Conservation (phyloP, 2,888 invertebrate genomes). For the Odontocolon sp. region DNA sequence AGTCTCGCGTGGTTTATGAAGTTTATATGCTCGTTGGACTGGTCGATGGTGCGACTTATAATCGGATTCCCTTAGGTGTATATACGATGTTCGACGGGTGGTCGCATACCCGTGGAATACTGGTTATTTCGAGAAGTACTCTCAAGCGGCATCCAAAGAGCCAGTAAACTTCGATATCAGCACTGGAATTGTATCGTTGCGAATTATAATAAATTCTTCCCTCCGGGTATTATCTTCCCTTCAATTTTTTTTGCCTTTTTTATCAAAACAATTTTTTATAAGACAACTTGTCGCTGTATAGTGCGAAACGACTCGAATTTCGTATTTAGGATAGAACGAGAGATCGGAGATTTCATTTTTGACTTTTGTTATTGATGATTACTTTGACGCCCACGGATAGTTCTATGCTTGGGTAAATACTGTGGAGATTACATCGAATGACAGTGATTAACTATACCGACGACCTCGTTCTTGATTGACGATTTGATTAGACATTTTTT, state of each 20-base stretch:
- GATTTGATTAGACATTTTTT: constrained; percentile 11
- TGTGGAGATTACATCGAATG: constrained; percentile 3
- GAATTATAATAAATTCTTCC: constrained; percentile 26
- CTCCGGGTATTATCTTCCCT: constrained; percentile 3
- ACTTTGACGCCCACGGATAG: neutral
- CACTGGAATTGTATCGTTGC: constrained; percentile 20
- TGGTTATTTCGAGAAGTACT: constrained; percentile 41
- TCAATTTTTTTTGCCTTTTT: too few species aligned
- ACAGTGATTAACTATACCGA: constrained; percentile 33
- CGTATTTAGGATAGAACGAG: neutral
- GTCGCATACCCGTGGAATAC: constrained; percentile 22
- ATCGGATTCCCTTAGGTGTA: constrained; percentile 38
- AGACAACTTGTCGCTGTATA: too few species aligned
- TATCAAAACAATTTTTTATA: too few species aligned
- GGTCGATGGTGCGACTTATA: constrained; percentile 39
- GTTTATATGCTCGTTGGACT: constrained; percentile 27
- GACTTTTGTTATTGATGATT: neutral
- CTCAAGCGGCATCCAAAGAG: constrained; percentile 4
- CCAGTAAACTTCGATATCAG: constrained; percentile 36
- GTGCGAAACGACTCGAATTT: constrained; percentile 23
- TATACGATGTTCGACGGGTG: constrained; percentile 30
- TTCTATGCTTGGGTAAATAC: neutral
- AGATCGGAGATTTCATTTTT: neutral
- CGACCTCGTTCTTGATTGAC: constrained; percentile 19
- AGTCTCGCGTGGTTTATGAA: constrained; percentile 53